Conservation (phyloP, 2,797 vertebrate species). For the Alcedo quadribrachys region DNA sequence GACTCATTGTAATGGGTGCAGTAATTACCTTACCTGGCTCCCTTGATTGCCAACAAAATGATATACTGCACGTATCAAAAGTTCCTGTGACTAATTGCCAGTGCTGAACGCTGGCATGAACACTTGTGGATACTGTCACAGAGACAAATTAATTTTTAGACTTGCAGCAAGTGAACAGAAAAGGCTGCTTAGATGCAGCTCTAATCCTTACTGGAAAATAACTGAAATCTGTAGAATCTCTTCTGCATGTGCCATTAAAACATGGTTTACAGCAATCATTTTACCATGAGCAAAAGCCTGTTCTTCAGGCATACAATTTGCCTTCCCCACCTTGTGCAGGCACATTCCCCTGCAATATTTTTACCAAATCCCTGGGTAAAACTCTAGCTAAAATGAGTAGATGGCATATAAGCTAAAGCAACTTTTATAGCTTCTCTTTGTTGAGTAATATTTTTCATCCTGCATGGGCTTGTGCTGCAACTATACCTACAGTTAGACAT, state of each 20-base stretch:
- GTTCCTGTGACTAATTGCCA: neutral
- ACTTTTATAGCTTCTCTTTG: neutral
- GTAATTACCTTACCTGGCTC: constrained; percentile 12
- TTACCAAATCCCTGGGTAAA: constrained; percentile 4
- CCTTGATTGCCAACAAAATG: neutral
- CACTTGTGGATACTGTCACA: neutral
- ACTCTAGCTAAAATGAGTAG: neutral
- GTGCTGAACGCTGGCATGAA: neutral
- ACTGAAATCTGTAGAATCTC: neutral
- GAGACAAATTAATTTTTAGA: constrained; percentile 4
- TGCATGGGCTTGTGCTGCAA: constrained; percentile 50
- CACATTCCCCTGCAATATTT: neutral
- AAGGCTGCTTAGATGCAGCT: neutral
- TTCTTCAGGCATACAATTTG: neutral
- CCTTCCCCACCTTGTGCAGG: neutral
- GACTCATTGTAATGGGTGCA: neutral
- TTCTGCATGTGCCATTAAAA: neutral
- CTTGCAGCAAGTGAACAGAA: neutral
- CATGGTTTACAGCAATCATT: neutral
- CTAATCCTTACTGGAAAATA: neutral
- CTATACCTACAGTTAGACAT: constrained; percentile 48
- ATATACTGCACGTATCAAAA: neutral
- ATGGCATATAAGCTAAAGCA: neutral
- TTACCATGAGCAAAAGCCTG: neutral
- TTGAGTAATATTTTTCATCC: constrained; percentile 30